These are phyloP conservation scores for Emmelina monodactyla DNA, from an alignment of 2,888 invertebrate species.

Conservation along the genomic window DNA sequence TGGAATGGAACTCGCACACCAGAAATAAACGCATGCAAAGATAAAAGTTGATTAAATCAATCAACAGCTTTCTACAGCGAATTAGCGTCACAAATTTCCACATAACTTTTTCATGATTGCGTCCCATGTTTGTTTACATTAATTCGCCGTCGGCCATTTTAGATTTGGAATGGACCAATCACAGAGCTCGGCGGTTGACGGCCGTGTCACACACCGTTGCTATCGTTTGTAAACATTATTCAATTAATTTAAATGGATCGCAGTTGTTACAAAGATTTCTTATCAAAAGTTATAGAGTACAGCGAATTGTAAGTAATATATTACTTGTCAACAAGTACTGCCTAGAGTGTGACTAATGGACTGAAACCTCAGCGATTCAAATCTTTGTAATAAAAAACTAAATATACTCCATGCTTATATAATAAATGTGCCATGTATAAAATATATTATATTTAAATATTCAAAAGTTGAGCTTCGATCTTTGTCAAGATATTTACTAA, in stretches of 20 bases:
- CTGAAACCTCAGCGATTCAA: too few species aligned
- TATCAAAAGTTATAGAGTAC: constrained; percentile 36
- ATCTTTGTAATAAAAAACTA: too few species aligned
- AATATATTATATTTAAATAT: too few species aligned
- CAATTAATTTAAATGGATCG: constrained; percentile 39
- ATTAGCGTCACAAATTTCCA: constrained; percentile 1
- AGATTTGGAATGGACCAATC: constrained; percentile 36
- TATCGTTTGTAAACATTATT: constrained; percentile 48
- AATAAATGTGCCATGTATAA: too few species aligned
- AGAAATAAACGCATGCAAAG: too few species aligned
- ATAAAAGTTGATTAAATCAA: constrained; percentile 2
- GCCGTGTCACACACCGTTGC: constrained; percentile 18
- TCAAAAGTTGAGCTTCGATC: too few species aligned
- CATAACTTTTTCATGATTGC: constrained; percentile 3
- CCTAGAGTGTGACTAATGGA: too few species aligned
- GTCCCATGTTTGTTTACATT: not conserved
- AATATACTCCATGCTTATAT: too few species aligned
- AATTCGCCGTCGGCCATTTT: constrained; percentile 33
- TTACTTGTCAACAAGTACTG: constrained; percentile 11
- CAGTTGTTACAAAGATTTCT: constrained; percentile 18
- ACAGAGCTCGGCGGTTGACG: constrained; percentile 10
- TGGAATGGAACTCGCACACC: too few species aligned
- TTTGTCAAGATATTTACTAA: too few species aligned
- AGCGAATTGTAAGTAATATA: constrained; percentile 34
- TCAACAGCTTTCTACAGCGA: constrained; percentile 2